phyloP scores from a whole-genome alignment of 2,888 invertebrate genomes.

The Panopea generosa region DNA sequence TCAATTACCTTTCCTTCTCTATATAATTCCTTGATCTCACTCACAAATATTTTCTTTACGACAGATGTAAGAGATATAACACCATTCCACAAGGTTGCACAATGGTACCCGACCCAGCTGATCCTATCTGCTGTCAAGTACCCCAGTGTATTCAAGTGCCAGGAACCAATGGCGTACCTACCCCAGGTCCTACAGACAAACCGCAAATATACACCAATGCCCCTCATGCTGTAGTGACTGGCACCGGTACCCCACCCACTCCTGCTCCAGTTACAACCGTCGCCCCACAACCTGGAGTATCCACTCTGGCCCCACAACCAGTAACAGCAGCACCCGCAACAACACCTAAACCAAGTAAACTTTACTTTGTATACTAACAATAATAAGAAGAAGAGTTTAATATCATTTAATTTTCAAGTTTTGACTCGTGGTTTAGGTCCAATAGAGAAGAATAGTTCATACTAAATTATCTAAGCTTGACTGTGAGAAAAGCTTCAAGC shows the following conservation, averaged over 20 bases:
- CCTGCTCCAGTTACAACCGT: background rate
- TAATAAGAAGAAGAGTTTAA: too few species aligned
- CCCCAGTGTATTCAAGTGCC: slow-evolving; percentile 71
- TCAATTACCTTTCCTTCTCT: too few species aligned
- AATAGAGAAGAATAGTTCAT: too few species aligned
- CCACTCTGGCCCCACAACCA: slow-evolving; percentile 36
- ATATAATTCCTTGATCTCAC: too few species aligned
- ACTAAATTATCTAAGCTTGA: too few species aligned
- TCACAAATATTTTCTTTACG: too few species aligned
- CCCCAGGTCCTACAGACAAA: slow-evolving; percentile 61
- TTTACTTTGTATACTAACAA: too few species aligned
- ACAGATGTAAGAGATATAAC: slow-evolving; percentile 69
- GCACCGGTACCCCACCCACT: slow-evolving; percentile 62
- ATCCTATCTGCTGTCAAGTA: slow-evolving; percentile 74
- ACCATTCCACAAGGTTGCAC: slow-evolving; percentile 66
- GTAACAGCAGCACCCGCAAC: slow-evolving; percentile 58
- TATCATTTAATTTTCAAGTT: too few species aligned
- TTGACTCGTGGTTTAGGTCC: too few species aligned
- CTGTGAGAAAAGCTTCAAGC: too few species aligned
- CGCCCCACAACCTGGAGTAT: slow-evolving; percentile 11
- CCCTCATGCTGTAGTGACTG: slow-evolving; percentile 68
- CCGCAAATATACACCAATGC: slow-evolving; percentile 63
- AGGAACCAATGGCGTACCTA: slow-evolving; percentile 66
- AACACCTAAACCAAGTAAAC: slow-evolving; percentile 52
- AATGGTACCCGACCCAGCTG: slow-evolving; percentile 72